phyloP scores from a whole-genome alignment of 1,140 invertebrate genomes.

The Drosophila athabasca region DNA sequence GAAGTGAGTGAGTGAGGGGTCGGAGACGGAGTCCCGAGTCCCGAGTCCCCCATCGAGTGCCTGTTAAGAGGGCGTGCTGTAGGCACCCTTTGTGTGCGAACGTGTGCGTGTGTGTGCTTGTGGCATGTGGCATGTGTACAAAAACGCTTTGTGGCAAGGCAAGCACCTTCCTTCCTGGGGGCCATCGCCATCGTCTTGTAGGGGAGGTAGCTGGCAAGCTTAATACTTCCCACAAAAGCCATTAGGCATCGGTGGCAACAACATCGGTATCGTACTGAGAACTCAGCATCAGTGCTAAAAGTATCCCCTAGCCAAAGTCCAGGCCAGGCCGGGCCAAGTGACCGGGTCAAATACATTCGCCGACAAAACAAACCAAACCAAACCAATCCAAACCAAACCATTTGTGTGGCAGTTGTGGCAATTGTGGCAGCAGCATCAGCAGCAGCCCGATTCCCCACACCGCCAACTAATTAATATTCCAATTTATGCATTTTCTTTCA shows the following conservation, averaged over 20 bases:
- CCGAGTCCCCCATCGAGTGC: constrained; percentile 41
- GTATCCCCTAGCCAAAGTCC: constrained; percentile 45
- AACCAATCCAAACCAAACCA: constrained; percentile 56
- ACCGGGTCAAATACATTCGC: constrained; percentile 66
- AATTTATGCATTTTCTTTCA: constrained; percentile 61
- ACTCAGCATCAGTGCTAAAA: constrained; percentile 22
- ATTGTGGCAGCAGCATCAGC: constrained; percentile 19
- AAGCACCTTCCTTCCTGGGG: constrained; percentile 44
- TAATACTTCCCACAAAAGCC: constrained; percentile 75
- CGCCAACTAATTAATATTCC: constrained; percentile 53
- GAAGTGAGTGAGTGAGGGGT: constrained; percentile 36
- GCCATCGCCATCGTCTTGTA: constrained; percentile 14
- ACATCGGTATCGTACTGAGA: neutral
- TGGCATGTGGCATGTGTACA: constrained; percentile 31
- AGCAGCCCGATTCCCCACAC: constrained; percentile 16
- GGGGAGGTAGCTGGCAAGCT: constrained; percentile 42
- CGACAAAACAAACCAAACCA: constrained; percentile 17
- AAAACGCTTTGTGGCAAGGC: constrained; percentile 63
- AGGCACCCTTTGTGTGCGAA: neutral
- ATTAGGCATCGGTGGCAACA: constrained; percentile 51
- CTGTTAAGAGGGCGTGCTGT: constrained; percentile 34
- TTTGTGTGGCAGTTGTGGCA: constrained; percentile 52
- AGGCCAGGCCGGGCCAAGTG: constrained; percentile 31
- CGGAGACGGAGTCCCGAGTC: constrained; percentile 10
- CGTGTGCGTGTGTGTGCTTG: constrained; percentile 21